phyloP scores from a whole-genome alignment of 2,113 vertebrate species.

The Halichoeres trimaculatus region DNA sequence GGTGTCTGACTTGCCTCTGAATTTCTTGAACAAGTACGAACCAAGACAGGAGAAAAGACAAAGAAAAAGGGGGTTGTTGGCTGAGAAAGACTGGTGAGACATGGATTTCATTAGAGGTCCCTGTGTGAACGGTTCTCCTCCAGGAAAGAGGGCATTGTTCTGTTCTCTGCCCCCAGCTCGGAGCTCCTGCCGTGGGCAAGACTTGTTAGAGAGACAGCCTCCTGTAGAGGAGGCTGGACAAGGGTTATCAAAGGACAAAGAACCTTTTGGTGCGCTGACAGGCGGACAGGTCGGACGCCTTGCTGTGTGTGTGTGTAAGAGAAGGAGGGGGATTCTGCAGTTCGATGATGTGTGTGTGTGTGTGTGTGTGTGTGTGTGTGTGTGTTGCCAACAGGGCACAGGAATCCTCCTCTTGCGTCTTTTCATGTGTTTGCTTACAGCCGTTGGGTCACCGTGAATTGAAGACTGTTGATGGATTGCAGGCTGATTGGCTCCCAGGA shows the following conservation, averaged over 20 bases:
- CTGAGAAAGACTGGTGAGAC: constrained; percentile 48
- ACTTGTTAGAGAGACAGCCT: constrained; percentile 72
- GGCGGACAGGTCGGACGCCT: constrained; percentile 56
- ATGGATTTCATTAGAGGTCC: constrained; percentile 72
- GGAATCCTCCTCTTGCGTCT: constrained; percentile 40
- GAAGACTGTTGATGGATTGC: constrained; percentile 45
- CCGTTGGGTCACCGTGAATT: constrained; percentile 35
- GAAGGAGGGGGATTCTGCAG: background rate
- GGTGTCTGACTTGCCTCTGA: background rate
- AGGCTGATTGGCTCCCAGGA: constrained; percentile 35
- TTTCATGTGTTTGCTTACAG: constrained; percentile 55
- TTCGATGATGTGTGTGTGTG: constrained; percentile 16
- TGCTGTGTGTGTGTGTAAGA: constrained; percentile 31
- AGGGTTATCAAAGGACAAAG: constrained; percentile 80
- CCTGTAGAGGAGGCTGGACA: constrained; percentile 72
- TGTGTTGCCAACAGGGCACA: constrained; percentile 2
- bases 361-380: constrained; percentile 43
- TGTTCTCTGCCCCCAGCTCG: constrained; percentile 55
- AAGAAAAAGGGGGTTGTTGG: constrained; percentile 12
- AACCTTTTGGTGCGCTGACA: constrained; percentile 78
- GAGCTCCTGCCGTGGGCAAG: constrained; percentile 63
- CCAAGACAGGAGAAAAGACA: background rate
- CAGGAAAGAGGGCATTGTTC: constrained; percentile 68
- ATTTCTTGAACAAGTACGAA: constrained; percentile 23
- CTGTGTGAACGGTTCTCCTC: constrained; percentile 53